These are phyloP conservation scores for Apteryx owenii DNA, from an alignment of 2,113 vertebrate genomes.

Conservation along the genomic window DNA sequence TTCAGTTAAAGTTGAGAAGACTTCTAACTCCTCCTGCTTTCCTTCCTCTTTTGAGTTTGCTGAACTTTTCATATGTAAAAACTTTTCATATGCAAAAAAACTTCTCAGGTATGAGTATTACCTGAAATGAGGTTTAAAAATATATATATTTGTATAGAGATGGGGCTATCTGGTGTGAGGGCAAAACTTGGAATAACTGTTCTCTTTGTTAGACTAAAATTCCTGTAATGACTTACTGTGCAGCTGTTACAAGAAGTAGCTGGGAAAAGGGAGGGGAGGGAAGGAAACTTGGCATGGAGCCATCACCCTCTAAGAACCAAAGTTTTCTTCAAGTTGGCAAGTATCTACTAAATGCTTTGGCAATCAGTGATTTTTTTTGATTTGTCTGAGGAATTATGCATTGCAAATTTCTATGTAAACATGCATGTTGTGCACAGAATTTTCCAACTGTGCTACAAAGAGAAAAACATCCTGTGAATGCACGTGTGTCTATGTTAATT, in stretches of 20 bases:
- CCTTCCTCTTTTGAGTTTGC: not conserved
- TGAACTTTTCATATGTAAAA: not conserved
- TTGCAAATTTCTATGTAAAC: not conserved
- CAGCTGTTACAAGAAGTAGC: conserved; percentile 13
- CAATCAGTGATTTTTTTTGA: not conserved
- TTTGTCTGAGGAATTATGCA: not conserved
- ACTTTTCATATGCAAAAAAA: not conserved
- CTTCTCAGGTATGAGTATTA: not conserved
- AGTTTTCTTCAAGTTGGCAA: not conserved
- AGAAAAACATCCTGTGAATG: not conserved
- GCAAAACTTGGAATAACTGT: not conserved
- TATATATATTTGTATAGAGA: not conserved
- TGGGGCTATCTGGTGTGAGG: not conserved
- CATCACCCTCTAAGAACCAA: not conserved
- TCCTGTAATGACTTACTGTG: not conserved
- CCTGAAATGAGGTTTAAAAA: not conserved
- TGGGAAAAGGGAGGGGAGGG: not conserved
- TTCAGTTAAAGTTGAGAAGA: not conserved
- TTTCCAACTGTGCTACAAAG: not conserved
- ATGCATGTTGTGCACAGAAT: rapidly evolving
- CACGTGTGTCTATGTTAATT: not conserved
- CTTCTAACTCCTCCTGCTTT: not conserved
- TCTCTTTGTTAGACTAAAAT: not conserved
- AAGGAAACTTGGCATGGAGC: not conserved
- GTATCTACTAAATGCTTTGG: not conserved